Conservation (phyloP, 2,113 vertebrate species). For the Hyperopisus bebe region DNA sequence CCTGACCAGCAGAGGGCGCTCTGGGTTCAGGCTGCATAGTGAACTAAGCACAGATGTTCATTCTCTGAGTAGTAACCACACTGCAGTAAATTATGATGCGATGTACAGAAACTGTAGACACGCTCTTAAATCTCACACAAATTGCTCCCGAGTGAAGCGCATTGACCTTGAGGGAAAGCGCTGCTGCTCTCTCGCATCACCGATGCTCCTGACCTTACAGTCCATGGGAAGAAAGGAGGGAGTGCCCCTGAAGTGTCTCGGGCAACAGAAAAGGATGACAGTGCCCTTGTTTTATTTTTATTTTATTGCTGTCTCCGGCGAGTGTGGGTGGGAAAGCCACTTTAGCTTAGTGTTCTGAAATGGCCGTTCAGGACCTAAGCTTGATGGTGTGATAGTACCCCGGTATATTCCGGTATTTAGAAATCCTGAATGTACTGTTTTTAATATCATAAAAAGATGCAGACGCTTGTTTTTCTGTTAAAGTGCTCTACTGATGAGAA, state of each 20-base stretch:
- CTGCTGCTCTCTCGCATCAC: constrained; percentile 25
- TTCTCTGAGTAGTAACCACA: neutral
- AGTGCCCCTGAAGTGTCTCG: neutral
- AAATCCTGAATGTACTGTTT: neutral
- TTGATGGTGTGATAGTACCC: neutral
- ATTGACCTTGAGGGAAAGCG: constrained; percentile 43
- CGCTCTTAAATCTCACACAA: constrained; percentile 35
- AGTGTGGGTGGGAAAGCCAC: constrained; percentile 32
- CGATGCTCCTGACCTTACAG: neutral
- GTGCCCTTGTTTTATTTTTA: constrained; percentile 25
- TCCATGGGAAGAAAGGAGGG: neutral
- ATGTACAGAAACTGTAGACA: neutral
- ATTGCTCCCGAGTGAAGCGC: constrained; percentile 12
- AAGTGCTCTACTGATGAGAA: neutral
- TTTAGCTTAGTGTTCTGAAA: neutral
- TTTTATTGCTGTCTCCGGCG: constrained; percentile 10
- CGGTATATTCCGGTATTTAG: neutral
- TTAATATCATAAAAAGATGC: neutral
- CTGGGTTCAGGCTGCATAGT: constrained; percentile 2
- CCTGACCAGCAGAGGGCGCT: constrained; percentile 45
- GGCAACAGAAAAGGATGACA: neutral
- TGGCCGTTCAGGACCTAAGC: neutral
- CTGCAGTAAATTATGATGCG: constrained; percentile 14
- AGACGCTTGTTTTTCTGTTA: neutral
- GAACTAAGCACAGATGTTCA: neutral